Base-by-base conservation (phyloP, 1,140 invertebrate genomes). In the Armadillidium nasatum region DNA sequence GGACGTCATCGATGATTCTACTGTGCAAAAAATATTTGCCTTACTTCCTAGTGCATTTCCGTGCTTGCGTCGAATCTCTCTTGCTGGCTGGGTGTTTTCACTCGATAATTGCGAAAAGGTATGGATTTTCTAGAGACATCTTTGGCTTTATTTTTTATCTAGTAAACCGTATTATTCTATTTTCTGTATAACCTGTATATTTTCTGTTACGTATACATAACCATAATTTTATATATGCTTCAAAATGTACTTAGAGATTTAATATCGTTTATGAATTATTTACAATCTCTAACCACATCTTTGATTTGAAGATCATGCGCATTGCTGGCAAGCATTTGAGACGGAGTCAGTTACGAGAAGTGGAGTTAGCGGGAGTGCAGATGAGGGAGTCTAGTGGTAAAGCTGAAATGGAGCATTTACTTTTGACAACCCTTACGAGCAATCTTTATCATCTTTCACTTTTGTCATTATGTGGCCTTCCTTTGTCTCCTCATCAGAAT, bases 1-100 rank as follows among this genome's bases (percentile, higher is more conserved):
- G n/a, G 84, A 84, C 3, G 79, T 85, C 13, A 83, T 86, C 77
- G 84, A 87, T 78, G 85, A 87, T 80, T 85, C 87, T 78, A 86
- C 86, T 71, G 84, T 84, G 10, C 81, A 86, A 10, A 81, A 84
- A 22, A 82, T 84, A 44, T 87, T 87, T 81, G 86, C 86, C 80
- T 78, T 82, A 68, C 76, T 87, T 9, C 82, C 85, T 4, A 78
- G 81, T 7, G 82, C 85, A 50, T 86, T 87, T 75, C 81, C 84
- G 19, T 83, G 82, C 15, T 78, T 87, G 0, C 84, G 86, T 19
- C 84, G 84, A 33, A 76, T 87, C 1, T 82, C 84, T 69, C 85
- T 87, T 19, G 84, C 84, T 60, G 84, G 85, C 76, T 87, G 86
- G 86, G 82, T 84, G 7, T 78, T 87, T 21, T 84, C 82, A 15